A percentile compares a stretch with the other conserved stretches of the same genome.
phyloP scores from a whole-genome alignment of 2,797 vertebrate species.

The Peromyscus melanophrys region DNA sequence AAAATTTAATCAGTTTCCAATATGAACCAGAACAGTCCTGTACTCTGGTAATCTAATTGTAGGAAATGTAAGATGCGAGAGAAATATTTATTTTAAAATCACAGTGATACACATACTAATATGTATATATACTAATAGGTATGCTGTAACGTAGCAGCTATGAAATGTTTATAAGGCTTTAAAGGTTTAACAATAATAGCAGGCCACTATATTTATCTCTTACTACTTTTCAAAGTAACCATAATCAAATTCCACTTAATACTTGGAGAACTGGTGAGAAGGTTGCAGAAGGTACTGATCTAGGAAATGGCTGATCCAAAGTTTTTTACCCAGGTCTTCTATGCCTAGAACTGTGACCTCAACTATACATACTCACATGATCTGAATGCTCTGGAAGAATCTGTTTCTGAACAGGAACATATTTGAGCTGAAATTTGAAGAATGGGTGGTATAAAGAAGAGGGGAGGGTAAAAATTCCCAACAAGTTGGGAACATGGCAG shows the following conservation, averaged over 20 bases:
- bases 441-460: not conserved
- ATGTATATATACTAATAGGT: too few species aligned
- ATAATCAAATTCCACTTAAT: not conserved
- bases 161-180: not conserved
- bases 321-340: not conserved
- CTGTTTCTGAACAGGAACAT: not conserved
- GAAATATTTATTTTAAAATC: not conserved
- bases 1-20: not conserved
- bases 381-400: slow-evolving; percentile 8
- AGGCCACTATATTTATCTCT: not conserved
- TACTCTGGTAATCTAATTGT: not conserved
- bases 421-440: not conserved
- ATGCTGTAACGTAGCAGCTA: too few species aligned
- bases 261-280: not conserved
- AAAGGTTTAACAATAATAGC: not conserved
- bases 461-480: not conserved
- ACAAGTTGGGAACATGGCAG: not conserved
- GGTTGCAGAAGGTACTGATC: not conserved
- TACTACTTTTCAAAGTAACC: not conserved
- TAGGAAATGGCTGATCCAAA: not conserved
- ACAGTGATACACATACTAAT: not conserved
- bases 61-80: not conserved
- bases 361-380: not conserved
- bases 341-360: not conserved
- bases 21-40: not conserved